Conservation (phyloP, 2,113 vertebrate species). For the Felis chaus region DNA sequence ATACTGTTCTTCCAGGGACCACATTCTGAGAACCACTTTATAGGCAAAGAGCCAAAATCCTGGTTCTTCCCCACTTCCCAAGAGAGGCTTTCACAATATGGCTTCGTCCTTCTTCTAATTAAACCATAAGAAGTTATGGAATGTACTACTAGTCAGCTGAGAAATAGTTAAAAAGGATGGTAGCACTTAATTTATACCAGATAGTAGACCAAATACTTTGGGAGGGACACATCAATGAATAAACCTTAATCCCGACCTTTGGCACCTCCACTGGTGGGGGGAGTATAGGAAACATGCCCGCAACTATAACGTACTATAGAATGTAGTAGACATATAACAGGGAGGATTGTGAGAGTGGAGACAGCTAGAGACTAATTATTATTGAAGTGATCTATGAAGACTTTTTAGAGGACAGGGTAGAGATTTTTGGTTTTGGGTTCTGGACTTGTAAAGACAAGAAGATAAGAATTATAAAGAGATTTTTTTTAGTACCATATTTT, state of each 20-base stretch:
- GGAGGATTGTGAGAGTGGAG: background rate
- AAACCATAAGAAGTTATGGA: background rate
- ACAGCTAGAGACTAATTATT: too few species aligned
- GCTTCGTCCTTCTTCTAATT: background rate
- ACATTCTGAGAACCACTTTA: background rate
- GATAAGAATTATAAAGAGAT: background rate
- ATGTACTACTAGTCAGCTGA: background rate
- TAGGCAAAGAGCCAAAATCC: background rate
- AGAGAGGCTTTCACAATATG: background rate
- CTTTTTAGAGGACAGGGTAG: background rate
- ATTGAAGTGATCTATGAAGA: background rate
- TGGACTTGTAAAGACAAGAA: background rate
- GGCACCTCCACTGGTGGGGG: background rate
- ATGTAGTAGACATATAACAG: background rate
- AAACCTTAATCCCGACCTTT: background rate
- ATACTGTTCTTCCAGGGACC: background rate
- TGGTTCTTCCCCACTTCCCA: background rate
- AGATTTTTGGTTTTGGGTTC: background rate
- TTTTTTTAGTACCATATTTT: background rate
- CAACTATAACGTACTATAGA: background rate
- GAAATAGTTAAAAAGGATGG: background rate
- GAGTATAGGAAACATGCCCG: background rate
- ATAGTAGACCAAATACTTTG: background rate
- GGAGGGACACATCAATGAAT: background rate
- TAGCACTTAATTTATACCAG: background rate